Percentiles rank a stretch among this genome's conserved stretches.
Conservation (phyloP, 2,113 vertebrate species). For the Hemibates koningsi region DNA sequence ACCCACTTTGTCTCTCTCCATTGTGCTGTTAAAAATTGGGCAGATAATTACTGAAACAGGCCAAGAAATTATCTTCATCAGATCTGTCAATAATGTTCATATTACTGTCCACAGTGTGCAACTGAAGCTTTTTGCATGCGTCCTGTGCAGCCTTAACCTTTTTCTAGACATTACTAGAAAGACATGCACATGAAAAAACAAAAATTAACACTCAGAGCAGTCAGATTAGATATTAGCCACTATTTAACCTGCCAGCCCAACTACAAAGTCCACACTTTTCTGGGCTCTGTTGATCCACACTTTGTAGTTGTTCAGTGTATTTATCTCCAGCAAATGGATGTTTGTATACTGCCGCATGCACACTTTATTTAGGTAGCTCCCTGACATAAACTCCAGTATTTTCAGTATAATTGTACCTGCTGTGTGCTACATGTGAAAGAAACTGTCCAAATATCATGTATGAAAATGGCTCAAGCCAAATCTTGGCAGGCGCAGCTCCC, state of each 20-base stretch:
- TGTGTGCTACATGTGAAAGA: neutral
- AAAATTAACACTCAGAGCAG: neutral
- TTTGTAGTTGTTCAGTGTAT: neutral
- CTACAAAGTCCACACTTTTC: neutral
- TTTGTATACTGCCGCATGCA: neutral
- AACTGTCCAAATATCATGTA: neutral
- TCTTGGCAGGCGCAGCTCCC: neutral
- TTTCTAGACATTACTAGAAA: neutral
- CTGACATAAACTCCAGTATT: neutral
- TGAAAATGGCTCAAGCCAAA: neutral
- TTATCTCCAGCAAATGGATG: neutral
- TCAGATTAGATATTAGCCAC: neutral
- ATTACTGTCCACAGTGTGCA: neutral
- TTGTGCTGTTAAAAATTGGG: slow-evolving; percentile 76
- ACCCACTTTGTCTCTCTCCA: slow-evolving; percentile 96
- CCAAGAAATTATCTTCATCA: neutral
- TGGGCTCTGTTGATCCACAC: neutral
- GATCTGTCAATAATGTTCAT: neutral
- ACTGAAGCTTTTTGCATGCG: neutral
- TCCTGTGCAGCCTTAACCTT: neutral
- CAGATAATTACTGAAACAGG: neutral
- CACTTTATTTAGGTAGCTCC: neutral
- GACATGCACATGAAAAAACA: neutral
- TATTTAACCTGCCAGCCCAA: neutral
- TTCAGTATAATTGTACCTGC: neutral